Percentiles rank a stretch among this genome's conserved stretches.
Conservation (phyloP, 2,113 vertebrate genomes). For the Etia nguti region DNA sequence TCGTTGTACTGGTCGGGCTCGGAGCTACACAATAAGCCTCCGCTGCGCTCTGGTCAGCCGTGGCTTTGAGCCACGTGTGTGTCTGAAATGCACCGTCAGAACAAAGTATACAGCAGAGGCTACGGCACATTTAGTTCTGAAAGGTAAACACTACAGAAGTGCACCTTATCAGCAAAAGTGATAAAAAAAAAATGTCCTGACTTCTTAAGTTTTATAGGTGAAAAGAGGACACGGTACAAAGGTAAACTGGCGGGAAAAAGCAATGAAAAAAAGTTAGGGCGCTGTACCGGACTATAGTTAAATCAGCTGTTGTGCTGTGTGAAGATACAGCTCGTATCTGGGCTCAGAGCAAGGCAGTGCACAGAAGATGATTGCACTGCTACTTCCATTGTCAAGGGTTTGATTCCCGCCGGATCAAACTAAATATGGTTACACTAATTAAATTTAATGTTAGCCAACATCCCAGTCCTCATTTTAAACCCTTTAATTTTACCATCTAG, state of each 20-base stretch:
- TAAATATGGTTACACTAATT: constrained; percentile 47
- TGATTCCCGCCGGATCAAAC: constrained; percentile 18
- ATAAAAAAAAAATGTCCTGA: neutral
- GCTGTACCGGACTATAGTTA: neutral
- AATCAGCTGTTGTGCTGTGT: neutral
- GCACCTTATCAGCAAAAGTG: constrained; percentile 23
- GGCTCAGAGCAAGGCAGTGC: neutral
- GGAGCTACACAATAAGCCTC: neutral
- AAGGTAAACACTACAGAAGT: constrained; percentile 14
- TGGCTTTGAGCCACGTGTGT: neutral
- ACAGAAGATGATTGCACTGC: neutral
- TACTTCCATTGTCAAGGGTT: neutral
- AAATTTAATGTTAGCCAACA: neutral
- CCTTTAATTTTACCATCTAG: neutral
- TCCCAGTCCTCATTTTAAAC: neutral
- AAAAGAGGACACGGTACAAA: neutral
- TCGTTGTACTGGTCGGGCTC: neutral
- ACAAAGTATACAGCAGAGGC: neutral
- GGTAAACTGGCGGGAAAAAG: neutral
- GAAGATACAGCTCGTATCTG: neutral
- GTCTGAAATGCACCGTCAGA: constrained; percentile 32
- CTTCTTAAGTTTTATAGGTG: neutral
- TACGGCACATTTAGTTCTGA: neutral
- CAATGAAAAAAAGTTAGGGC: neutral
- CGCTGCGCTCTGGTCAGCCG: constrained; percentile 24